Base-by-base conservation (phyloP, 1,140 invertebrate genomes). In the Gryon sp. region DNA sequence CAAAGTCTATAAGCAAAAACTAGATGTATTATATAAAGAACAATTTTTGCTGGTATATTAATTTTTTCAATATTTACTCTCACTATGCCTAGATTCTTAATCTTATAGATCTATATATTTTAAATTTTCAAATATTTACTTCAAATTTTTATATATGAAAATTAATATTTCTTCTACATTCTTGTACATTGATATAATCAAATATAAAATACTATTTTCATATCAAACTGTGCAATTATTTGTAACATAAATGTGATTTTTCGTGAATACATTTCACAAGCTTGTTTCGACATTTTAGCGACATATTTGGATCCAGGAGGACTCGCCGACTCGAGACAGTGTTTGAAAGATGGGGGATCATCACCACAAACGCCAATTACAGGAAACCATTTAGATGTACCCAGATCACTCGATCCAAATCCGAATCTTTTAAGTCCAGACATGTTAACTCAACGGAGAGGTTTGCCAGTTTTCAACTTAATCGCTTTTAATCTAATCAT, bases 381-480 rank as follows among this genome's bases (percentile, higher is more conserved):
- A 0, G 93, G 93, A 59, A 96, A 95, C 86, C 94, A 95, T 83
- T 86, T 96, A 59, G 92, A 94, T 68, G 91, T 96, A 30, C 94
- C 94, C 12, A 91, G 92, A 74, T 90, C 92, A 20, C 81, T 87
- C 19, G 90, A 92, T 50, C 91, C 93, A n/a, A 95, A 94, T 89
- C 92, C 93, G 1, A 95, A 96, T 89, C 90, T 95, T 55, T 90
- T 96, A 12, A 95, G 94, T 84, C 94, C 94, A 8, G 94, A 95
- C 84, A 91, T 92, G 77, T 90, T 94, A 32, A 93, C 91, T 81
- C 93, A 94, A 83, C 89, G 93, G 62, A 90, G 93, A 91, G 94
- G 93, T 93, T 78, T 62, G 50, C 6, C 20, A 32, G n/a, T 60
- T 3, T 55, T 43, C 45, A 1, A 12, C 41, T 45, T 62, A 20